Conservation (phyloP, 2,113 vertebrate genomes). For the Ailurus styani region DNA sequence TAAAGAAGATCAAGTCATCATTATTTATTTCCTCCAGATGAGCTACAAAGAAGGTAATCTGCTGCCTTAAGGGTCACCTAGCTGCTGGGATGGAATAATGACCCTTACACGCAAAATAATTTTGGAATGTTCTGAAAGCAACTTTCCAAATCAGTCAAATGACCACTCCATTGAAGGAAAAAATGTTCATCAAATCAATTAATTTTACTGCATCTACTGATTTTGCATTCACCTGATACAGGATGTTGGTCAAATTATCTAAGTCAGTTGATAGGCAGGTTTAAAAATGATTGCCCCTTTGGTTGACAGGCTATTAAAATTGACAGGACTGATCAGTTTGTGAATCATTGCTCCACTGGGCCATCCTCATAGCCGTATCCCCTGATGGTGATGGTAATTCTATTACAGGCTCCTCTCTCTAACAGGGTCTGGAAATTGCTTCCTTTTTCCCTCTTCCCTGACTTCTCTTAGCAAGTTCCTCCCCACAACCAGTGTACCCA, state of each 20-base stretch:
- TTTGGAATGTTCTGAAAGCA: constrained; percentile 32
- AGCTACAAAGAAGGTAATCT: constrained; percentile 12
- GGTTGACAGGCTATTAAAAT: neutral
- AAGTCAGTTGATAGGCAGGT: neutral
- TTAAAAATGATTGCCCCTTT: neutral
- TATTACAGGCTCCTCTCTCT: neutral
- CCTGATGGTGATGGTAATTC: neutral
- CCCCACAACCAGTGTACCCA: neutral
- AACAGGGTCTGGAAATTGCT: neutral
- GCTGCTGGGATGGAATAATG: constrained; percentile 7
- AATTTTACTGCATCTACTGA: neutral
- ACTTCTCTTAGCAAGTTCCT: neutral
- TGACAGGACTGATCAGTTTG: neutral
- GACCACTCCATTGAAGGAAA: neutral
- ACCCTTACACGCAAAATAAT: neutral
- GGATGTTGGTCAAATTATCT: neutral
- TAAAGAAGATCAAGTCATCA: constrained; percentile 28
- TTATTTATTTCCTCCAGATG: constrained; percentile 34
- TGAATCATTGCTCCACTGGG: neutral
- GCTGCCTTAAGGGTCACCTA: neutral
- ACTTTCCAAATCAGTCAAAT: neutral
- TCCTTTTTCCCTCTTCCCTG: neutral
- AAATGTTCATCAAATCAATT: neutral
- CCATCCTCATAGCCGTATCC: neutral
- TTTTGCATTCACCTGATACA: neutral